Evolutionary conservation across 1,140 invertebrate species (phyloP).

Genomic region (Oryctes rhinoceros): DNA sequence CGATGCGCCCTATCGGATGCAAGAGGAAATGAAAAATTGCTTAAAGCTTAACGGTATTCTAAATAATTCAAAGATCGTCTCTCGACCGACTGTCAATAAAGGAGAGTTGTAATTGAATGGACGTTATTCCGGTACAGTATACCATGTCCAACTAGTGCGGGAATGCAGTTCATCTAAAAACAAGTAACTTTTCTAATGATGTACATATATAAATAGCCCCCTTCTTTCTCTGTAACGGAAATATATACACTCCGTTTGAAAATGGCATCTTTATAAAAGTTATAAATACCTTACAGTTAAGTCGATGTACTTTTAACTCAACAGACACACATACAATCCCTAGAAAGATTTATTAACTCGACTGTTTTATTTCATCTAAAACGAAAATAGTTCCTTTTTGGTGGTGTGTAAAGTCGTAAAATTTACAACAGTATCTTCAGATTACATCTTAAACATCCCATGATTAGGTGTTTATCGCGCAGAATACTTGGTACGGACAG

Average conservation of each 20-base stretch:
- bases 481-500: no score
- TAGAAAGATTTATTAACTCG: conserved; percentile 11
- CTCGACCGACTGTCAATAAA: not conserved
- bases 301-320: not conserved
- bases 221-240: conserved; percentile 17
- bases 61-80: conserved; percentile 5
- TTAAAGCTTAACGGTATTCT: not conserved
- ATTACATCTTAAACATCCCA: not conserved
- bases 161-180: conserved; percentile 15
- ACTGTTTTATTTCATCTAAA: conserved; percentile 13
- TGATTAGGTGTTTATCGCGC: conserved; percentile 4
- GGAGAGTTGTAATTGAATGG: not conserved
- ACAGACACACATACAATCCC: conserved; percentile 2
- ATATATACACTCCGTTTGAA: not conserved
- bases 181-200: conserved; percentile 22
- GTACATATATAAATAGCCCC: conserved; percentile 18
- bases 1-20: not conserved
- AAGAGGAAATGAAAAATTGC: not conserved
- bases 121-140: not conserved
- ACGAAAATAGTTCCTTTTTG: not conserved
- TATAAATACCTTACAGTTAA: conserved; percentile 7
- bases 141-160: not conserved
- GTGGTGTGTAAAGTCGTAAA: conserved; percentile 1
- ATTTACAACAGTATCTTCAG: not conserved
- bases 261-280: conserved; percentile 11